phyloP scores from a whole-genome alignment of 2,113 vertebrate genomes.

The Ptilonorhynchus violaceus region DNA sequence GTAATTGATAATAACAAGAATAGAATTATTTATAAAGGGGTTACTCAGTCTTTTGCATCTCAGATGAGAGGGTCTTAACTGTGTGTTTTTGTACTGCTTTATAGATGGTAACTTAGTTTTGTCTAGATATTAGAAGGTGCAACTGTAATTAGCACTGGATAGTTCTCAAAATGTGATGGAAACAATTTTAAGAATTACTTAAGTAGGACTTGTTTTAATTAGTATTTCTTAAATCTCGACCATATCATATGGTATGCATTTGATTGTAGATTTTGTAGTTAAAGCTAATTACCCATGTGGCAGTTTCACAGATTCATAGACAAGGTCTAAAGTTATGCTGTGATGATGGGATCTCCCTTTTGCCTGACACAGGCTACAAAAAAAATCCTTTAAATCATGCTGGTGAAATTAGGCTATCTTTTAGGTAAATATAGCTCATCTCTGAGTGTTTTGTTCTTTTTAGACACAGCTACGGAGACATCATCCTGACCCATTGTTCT shows the following conservation, averaged over 20 bases:
- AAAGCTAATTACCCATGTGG: not conserved
- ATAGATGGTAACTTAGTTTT: not conserved
- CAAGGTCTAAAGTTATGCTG: not conserved
- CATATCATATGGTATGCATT: not conserved
- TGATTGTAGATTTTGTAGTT: not conserved
- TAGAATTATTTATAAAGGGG: not conserved
- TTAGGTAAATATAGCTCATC: not conserved
- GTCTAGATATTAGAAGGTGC: not conserved
- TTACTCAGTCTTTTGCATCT: not conserved
- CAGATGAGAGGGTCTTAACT: not conserved
- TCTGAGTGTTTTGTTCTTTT: not conserved
- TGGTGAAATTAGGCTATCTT: not conserved
- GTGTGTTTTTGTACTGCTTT: not conserved
- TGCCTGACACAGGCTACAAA: not conserved
- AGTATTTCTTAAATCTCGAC: not conserved
- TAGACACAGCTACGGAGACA: not conserved
- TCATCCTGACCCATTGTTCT: not conserved
- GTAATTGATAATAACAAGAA: not conserved
- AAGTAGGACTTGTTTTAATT: not conserved
- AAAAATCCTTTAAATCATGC: not conserved
- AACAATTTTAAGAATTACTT: not conserved
- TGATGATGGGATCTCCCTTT: not conserved
- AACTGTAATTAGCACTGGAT: not conserved
- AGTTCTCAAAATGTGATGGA: not conserved
- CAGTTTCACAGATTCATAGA: not conserved